Evolutionary conservation across 1,140 invertebrate species (phyloP).

Genomic region (Pantala flavescens): DNA sequence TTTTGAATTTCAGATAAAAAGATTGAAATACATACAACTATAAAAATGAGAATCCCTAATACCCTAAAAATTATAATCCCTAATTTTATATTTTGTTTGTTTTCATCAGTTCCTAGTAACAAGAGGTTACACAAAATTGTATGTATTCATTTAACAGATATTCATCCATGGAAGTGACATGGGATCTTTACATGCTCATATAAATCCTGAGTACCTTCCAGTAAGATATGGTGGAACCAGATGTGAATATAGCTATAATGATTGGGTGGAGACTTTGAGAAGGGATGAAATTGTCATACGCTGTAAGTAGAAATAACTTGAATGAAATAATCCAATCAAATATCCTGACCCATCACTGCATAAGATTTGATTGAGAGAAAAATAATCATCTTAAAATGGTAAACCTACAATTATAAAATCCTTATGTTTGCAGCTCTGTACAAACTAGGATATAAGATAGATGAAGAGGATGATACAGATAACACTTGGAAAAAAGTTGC

Average conservation of each 20-base stretch:
- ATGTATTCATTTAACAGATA: conserved; percentile 25
- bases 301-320: conserved; percentile 27
- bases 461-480: conserved; percentile 28
- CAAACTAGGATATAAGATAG: conserved; percentile 45
- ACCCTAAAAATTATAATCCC: too few species aligned
- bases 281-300: conserved; percentile 46
- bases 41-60: too few species aligned
- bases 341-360: neutral
- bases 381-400: neutral
- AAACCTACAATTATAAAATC: neutral
- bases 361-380: neutral
- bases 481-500: neutral
- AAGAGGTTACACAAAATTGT: too few species aligned
- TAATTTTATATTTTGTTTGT: too few species aligned
- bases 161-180: conserved; percentile 65
- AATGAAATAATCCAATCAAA: neutral
- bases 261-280: conserved; percentile 56
- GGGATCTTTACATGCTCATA: conserved; percentile 63
- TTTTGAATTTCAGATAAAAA: too few species aligned
- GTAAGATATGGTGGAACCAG: conserved; percentile 58
- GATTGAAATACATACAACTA: too few species aligned
- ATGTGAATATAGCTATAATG: conserved; percentile 56
- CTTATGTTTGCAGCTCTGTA: conserved; percentile 31
- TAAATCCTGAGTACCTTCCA: conserved; percentile 56
- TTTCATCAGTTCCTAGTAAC: too few species aligned